A percentile compares a stretch with the other conserved stretches of the same genome.
These are phyloP conservation scores for Coelogynopora nodosa DNA, from an alignment of 2,888 invertebrate species.

Conservation along the genomic window DNA sequence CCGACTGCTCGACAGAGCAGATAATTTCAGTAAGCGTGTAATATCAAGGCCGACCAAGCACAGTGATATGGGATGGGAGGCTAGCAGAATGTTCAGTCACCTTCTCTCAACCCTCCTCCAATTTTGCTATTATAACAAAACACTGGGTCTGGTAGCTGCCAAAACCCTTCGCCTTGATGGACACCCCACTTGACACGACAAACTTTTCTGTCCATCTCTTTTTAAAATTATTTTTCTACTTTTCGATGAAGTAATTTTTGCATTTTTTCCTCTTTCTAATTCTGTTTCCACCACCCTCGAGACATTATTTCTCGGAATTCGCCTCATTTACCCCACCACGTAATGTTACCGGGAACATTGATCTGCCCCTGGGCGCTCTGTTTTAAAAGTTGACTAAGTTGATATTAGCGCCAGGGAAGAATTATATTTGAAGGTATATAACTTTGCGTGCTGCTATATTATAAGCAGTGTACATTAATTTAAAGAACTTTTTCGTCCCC, in stretches of 20 bases:
- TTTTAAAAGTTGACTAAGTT: too few species aligned
- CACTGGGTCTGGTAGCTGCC: not conserved
- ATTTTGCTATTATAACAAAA: too few species aligned
- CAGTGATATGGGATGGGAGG: too few species aligned
- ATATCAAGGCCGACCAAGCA: too few species aligned
- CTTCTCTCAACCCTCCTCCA: too few species aligned
- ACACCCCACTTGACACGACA: constrained; percentile 19
- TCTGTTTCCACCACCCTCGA: not conserved
- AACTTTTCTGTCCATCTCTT: not conserved
- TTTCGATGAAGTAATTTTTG: not conserved
- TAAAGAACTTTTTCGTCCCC: too few species aligned
- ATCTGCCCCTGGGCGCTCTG: not conserved
- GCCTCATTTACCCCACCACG: constrained; percentile 18
- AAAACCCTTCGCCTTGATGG: not conserved
- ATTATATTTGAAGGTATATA: too few species aligned
- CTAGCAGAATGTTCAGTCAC: too few species aligned
- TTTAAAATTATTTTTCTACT: not conserved
- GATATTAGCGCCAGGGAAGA: too few species aligned
- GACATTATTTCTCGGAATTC: not conserved
- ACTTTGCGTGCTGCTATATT: too few species aligned
- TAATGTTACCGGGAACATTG: not conserved
- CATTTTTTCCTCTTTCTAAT: not conserved
- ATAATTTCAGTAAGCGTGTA: not conserved
- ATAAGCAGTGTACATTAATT: too few species aligned
- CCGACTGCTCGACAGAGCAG: not conserved